Evolutionary conservation across 2,888 invertebrate species (phyloP).

Genomic region (Cacoxenus indagator): DNA sequence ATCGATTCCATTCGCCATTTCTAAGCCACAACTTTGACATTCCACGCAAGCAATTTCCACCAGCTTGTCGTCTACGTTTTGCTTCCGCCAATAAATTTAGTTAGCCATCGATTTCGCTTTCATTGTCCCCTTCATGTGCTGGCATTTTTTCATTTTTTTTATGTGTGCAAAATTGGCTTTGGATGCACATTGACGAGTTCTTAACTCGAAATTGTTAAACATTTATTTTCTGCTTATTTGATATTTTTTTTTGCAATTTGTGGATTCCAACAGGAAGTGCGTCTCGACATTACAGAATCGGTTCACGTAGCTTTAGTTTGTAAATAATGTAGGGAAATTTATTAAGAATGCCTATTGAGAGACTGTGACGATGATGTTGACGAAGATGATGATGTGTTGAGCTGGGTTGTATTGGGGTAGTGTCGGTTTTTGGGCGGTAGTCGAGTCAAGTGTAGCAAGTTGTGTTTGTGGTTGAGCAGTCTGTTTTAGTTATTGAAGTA

Average conservation of each 20-base stretch:
- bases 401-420: too few relatives aligned
- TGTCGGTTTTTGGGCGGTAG: too few relatives aligned
- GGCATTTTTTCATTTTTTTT: background rate
- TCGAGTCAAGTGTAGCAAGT: too few relatives aligned
- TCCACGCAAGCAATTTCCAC: background rate
- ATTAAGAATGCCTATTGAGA: conserved; percentile 39
- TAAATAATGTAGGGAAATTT: conserved; percentile 64
- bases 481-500: too few relatives aligned
- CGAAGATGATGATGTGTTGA: conserved; percentile 5
- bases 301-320: conserved; percentile 63
- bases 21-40: background rate
- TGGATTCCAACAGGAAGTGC: background rate
- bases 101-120: background rate
- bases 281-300: conserved; percentile 59
- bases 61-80: background rate
- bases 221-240: conserved; percentile 61
- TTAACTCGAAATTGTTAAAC: conserved; percentile 51
- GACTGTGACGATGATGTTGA: background rate
- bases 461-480: too few relatives aligned
- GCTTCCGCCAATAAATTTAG: conserved; percentile 7
- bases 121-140: too few relatives aligned
- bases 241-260: conserved; percentile 49
- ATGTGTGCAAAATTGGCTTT: conserved; percentile 6
- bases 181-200: conserved; percentile 34
- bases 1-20: conserved; percentile 17